Percentiles rank a stretch among this genome's conserved stretches.
These are phyloP conservation scores for Idaea biselata DNA, from an alignment of 2,888 invertebrate genomes.

Conservation along the genomic window DNA sequence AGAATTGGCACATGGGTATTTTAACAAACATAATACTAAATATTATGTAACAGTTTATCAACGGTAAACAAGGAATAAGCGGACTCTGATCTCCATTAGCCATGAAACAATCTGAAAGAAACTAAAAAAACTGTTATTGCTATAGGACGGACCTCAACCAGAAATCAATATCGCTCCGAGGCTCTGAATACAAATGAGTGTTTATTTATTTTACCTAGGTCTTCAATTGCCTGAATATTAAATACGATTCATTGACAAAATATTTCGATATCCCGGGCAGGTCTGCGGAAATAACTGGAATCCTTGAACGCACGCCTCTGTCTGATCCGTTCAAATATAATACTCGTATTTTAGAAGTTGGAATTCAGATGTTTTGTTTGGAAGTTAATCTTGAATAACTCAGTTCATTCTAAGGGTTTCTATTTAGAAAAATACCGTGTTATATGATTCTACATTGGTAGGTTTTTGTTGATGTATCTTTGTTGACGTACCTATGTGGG, in stretches of 20 bases:
- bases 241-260: conserved; percentile 14
- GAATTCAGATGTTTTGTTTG: background rate
- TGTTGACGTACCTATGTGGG: conserved; percentile 43
- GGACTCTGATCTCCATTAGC: background rate
- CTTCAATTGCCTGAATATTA: conserved; percentile 3
- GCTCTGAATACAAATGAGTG: background rate
- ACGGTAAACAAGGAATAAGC: background rate
- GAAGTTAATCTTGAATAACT: background rate
- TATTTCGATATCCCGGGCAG: conserved; percentile 21
- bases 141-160: background rate
- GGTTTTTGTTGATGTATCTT: conserved; percentile 56
- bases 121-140: background rate
- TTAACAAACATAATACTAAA: no score
- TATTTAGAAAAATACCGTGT: conserved; percentile 26
- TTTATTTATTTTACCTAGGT: background rate
- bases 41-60: background rate
- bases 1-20: background rate
- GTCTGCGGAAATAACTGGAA: conserved; percentile 25
- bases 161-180: background rate
- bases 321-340: conserved; percentile 11
- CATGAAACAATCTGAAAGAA: background rate
- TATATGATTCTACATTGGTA: conserved; percentile 29
- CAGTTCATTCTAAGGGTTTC: background rate
- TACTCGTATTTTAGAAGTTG: background rate
- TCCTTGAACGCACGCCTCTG: conserved; percentile 25